Conservation (phyloP, 2,888 invertebrate species). For the Iphiclides podalirius region DNA sequence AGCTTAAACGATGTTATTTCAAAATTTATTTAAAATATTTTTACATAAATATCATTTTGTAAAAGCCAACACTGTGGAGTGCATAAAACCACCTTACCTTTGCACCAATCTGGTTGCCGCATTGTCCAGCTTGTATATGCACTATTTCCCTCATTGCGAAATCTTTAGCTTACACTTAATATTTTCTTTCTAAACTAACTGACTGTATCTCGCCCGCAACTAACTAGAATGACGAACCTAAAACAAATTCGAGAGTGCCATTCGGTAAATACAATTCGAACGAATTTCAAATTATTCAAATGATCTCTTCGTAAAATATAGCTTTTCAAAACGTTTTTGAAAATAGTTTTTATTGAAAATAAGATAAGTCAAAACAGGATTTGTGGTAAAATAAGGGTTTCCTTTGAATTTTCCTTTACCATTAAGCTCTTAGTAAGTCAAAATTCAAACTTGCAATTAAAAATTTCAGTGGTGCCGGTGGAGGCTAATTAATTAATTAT, state of each 20-base stretch:
- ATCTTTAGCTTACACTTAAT: constrained; percentile 35
- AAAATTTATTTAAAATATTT: too few relatives aligned
- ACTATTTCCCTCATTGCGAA: constrained; percentile 88
- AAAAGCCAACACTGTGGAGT: too few relatives aligned
- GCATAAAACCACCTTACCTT: too few relatives aligned
- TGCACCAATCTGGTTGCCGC: constrained; percentile 81
- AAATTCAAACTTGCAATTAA: too few relatives aligned
- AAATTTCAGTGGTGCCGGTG: too few relatives aligned
- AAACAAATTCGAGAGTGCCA: constrained; percentile 51
- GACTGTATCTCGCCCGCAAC: constrained; percentile 29
- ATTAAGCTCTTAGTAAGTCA: too few relatives aligned
- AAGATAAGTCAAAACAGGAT: too few relatives aligned
- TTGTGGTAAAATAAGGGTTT: too few relatives aligned
- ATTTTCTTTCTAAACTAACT: constrained; percentile 33
- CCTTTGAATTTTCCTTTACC: too few relatives aligned
- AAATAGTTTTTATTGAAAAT: constrained; percentile 4
- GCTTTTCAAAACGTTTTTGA: neutral
- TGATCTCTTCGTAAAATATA: constrained; percentile 5
- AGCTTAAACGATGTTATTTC: too few relatives aligned
- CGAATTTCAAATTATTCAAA: constrained; percentile 25
- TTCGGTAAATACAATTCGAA: constrained; percentile 19
- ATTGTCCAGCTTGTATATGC: constrained; percentile 89
- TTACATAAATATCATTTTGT: too few relatives aligned
- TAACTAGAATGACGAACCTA: constrained; percentile 49
- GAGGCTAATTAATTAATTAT: too few relatives aligned